phyloP scores from a whole-genome alignment of 2,888 invertebrate species.

The Patella depressa region DNA sequence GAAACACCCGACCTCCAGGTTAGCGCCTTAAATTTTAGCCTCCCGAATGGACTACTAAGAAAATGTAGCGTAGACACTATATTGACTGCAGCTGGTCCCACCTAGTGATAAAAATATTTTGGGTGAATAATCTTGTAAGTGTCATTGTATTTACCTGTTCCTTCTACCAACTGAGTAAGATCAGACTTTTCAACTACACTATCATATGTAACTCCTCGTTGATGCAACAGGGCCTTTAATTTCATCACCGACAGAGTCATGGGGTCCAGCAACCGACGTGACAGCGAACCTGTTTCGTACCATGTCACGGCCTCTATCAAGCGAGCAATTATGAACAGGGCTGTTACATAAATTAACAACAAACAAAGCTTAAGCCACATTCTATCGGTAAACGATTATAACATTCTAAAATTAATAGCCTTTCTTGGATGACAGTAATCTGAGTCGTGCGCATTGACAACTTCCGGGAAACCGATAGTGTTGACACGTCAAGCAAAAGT shows the following conservation, averaged over 20 bases:
- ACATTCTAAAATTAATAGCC: too few relatives aligned
- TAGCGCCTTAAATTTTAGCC: too few relatives aligned
- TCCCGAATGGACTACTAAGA: too few relatives aligned
- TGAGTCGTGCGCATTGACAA: too few relatives aligned
- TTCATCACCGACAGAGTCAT: conserved; percentile 70
- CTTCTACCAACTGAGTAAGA: conserved; percentile 67
- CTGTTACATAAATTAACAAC: conserved; percentile 66
- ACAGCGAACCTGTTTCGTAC: conserved; percentile 66
- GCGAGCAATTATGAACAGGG: conserved; percentile 70
- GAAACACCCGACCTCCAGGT: too few relatives aligned
- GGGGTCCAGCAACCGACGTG: conserved; percentile 69
- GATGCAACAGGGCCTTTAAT: conserved; percentile 70
- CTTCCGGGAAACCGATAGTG: too few relatives aligned
- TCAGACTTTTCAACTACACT: conserved; percentile 71
- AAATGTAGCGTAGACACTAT: too few relatives aligned
- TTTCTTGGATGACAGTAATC: too few relatives aligned
- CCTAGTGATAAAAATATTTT: too few relatives aligned
- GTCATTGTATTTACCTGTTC: conserved; percentile 63
- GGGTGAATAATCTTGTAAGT: too few relatives aligned
- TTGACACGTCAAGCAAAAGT: too few relatives aligned
- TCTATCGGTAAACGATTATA: conserved; percentile 6
- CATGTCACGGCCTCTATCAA: conserved; percentile 69
- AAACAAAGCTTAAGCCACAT: conserved; percentile 70
- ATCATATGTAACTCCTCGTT: conserved; percentile 71
- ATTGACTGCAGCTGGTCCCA: too few relatives aligned